These are phyloP conservation scores for Sebastes itinus DNA, from an alignment of 2,797 vertebrate genomes.

Conservation along the genomic window DNA sequence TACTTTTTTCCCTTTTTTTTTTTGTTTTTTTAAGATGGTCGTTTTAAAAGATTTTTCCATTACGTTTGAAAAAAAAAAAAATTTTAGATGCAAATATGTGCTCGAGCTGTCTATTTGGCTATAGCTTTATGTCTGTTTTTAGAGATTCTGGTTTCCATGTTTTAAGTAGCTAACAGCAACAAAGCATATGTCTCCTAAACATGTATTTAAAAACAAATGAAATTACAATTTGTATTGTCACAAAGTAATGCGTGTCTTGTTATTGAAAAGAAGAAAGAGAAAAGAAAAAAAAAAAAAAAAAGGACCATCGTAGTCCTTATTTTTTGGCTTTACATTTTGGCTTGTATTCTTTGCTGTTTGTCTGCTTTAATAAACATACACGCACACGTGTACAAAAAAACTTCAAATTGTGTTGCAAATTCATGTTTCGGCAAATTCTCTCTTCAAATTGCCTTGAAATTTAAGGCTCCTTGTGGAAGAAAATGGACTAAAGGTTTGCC, in stretches of 20 bases:
- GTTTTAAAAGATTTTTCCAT: slow-evolving; percentile 66
- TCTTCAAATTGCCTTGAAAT: slow-evolving; percentile 88
- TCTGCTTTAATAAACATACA: slow-evolving; percentile 99
- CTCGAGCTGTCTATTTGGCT: slow-evolving; percentile 92
- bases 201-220: slow-evolving; percentile 88
- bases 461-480: slow-evolving; percentile 80
- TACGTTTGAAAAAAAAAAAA: slow-evolving; percentile 69
- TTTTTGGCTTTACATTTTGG: slow-evolving; percentile 96
- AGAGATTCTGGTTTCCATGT: slow-evolving; percentile 91
- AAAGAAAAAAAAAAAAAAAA: slow-evolving; percentile 72
- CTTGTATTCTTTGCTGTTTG: slow-evolving; percentile 99
- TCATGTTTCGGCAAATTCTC: slow-evolving; percentile 97
- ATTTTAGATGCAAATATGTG: slow-evolving; percentile 87
- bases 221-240: slow-evolving; percentile 95
- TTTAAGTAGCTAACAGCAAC: slow-evolving; percentile 88
- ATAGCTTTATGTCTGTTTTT: slow-evolving; percentile 93
- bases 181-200: slow-evolving; percentile 87
- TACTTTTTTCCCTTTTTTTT: slow-evolving; percentile 78
- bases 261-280: slow-evolving; percentile 69
- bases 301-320: slow-evolving; percentile 82
- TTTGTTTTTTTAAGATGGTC: slow-evolving; percentile 81
- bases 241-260: slow-evolving; percentile 90
- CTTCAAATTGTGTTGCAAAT: slow-evolving; percentile 98
- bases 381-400: slow-evolving; percentile 94
- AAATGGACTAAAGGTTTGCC: slow-evolving; percentile 81